Evolutionary conservation across 2,797 vertebrate genomes (phyloP), one percentile per base, ranked within the genome.

Genomic region (Cynopterus sphinx): DNA sequence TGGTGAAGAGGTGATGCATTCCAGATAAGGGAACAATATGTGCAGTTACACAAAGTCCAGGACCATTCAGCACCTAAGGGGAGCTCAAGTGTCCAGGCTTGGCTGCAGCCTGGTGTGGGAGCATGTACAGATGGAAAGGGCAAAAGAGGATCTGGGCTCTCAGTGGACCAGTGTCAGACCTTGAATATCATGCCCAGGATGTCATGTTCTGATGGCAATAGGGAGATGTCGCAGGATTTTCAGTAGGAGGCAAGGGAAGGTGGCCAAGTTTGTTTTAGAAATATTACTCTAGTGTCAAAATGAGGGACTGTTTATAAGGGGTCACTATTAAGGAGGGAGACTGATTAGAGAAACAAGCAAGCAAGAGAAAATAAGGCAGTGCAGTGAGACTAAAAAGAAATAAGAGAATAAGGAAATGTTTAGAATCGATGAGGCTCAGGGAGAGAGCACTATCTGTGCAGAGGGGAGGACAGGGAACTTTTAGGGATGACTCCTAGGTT

Each of bases 241-340:
- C 63, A 91, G 43, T 57, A 67, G 36, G 5, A 17, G 28, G 36
- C 4, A 17, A 24, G 49, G 57, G 53, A 24, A 77, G 7, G 15
- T 82, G 16, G 33, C 57, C 33, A 84, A 46, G 51, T 53, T 81
- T 81, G 21, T 43, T 94, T 95, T 77, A 86, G 70, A 59, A 90
- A 93, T 88, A 63, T 11, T 16, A n/a, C 36, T 77, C 16, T 53
- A 65, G n/a, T 46, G 46, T 19, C 15, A 36, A 92, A 75, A 55
- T 5, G 41, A 43, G 13, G n/a, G 28, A 63, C 49, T 43, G 8
- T 73, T 43, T 49, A 24, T 82, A 39, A 89, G 9, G 33, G 9
- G 24, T 31, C 8, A 39, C 6, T 22, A 36, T n/a, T 4, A 31
- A 15, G 28, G 6, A 67, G 31, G 53, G 36, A 63, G 17, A 12